phyloP scores from a whole-genome alignment of 2,797 vertebrate species.

The Linurgus olivaceus region DNA sequence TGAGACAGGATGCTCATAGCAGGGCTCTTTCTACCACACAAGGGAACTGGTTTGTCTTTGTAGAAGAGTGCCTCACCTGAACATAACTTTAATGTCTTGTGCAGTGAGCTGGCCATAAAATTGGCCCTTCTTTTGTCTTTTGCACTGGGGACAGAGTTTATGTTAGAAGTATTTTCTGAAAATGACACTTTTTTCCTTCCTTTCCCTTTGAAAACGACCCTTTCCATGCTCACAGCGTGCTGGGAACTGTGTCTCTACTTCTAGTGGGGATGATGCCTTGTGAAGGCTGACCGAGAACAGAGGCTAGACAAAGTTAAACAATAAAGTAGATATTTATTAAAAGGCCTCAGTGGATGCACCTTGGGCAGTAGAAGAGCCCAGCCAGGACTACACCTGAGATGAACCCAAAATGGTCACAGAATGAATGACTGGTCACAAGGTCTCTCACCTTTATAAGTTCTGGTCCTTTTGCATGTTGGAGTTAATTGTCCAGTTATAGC shows the following conservation, averaged over 20 bases:
- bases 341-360: background rate
- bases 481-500: background rate
- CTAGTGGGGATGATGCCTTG: background rate
- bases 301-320: background rate
- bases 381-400: background rate
- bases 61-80: background rate
- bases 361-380: background rate
- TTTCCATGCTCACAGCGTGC: background rate
- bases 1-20: background rate
- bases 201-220: background rate
- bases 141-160: background rate
- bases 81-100: background rate
- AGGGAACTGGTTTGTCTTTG: background rate
- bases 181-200: background rate
- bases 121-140: background rate
- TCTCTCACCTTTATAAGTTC: background rate
- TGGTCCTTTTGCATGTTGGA: background rate
- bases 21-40: background rate
- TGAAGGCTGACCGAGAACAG: background rate
- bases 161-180: background rate
- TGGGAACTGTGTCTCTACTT: background rate
- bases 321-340: background rate
- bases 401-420: background rate
- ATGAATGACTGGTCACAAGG: accelerated
- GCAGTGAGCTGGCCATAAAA: background rate